These are phyloP conservation scores for Erebia palarica DNA, from an alignment of 2,888 invertebrate genomes.

Conservation along the genomic window DNA sequence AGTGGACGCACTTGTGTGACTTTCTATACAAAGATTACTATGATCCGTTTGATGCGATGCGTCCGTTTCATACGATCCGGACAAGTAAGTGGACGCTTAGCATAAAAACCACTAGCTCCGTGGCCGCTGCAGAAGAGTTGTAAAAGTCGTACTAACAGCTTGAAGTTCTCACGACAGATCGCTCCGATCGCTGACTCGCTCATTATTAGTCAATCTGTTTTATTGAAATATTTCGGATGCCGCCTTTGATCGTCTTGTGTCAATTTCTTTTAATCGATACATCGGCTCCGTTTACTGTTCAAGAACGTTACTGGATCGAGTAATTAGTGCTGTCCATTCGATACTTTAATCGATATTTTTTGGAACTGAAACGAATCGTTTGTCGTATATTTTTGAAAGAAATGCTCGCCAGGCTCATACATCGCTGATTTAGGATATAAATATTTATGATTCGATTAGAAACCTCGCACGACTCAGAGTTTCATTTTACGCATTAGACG, in stretches of 20 bases:
- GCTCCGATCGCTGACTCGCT: slow-evolving; percentile 67
- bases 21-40: too few species aligned
- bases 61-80: too few species aligned
- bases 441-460: slow-evolving; percentile 33
- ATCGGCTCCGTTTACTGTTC: slow-evolving; percentile 53
- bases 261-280: slow-evolving; percentile 61
- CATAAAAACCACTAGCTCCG: slow-evolving; percentile 46
- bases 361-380: slow-evolving; percentile 44
- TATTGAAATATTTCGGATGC: slow-evolving; percentile 67
- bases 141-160: slow-evolving; percentile 73
- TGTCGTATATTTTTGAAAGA: slow-evolving; percentile 40
- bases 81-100: too few species aligned
- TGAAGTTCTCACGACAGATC: slow-evolving; percentile 79
- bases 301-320: slow-evolving; percentile 55
- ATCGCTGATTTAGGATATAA: slow-evolving; percentile 39
- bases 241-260: slow-evolving; percentile 73
- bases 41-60: too few species aligned
- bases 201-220: slow-evolving; percentile 79
- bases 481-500: slow-evolving; percentile 26
- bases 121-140: slow-evolving; percentile 59
- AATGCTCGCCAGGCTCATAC: slow-evolving; percentile 32
- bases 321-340: slow-evolving; percentile 52
- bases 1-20: too few species aligned
- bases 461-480: slow-evolving; percentile 24
- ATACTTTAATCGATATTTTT: slow-evolving; percentile 44